A percentile compares a stretch with the other conserved stretches of the same genome.
Conservation (phyloP, 2,113 vertebrate genomes). For the Halichoeres trimaculatus region DNA sequence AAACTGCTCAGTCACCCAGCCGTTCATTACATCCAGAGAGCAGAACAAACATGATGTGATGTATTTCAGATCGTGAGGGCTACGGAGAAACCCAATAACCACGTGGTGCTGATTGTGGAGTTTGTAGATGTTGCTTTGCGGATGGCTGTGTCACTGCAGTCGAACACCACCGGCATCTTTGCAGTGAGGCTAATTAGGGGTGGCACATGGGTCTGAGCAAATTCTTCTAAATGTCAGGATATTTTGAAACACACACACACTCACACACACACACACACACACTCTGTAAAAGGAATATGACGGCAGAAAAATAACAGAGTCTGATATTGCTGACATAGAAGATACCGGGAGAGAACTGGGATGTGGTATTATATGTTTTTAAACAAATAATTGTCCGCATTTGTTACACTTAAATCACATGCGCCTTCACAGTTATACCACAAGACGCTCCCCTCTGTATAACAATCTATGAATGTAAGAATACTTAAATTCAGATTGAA, state of each 20-base stretch:
- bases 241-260: neutral
- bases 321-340: neutral
- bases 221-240: constrained; percentile 14
- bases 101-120: constrained; percentile 1
- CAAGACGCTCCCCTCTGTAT: neutral
- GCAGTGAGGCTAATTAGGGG: neutral
- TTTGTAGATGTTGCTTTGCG: neutral
- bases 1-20: constrained; percentile 59
- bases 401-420: neutral
- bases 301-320: neutral
- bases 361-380: neutral
- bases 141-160: constrained; percentile 7
- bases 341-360: neutral
- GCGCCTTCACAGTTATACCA: neutral
- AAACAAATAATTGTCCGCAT: neutral
- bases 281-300: neutral
- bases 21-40: constrained; percentile 42
- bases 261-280: no score
- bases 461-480: neutral
- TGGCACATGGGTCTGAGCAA: neutral
- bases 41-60: constrained; percentile 42
- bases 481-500: neutral
- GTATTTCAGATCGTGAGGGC: constrained; percentile 15
- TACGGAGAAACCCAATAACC: constrained; percentile 7
- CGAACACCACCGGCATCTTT: constrained; percentile 2